Evolutionary conservation across 2,888 invertebrate genomes (phyloP), one percentile per base, ranked within the genome.

Genomic region (Drosophila helvetica): DNA sequence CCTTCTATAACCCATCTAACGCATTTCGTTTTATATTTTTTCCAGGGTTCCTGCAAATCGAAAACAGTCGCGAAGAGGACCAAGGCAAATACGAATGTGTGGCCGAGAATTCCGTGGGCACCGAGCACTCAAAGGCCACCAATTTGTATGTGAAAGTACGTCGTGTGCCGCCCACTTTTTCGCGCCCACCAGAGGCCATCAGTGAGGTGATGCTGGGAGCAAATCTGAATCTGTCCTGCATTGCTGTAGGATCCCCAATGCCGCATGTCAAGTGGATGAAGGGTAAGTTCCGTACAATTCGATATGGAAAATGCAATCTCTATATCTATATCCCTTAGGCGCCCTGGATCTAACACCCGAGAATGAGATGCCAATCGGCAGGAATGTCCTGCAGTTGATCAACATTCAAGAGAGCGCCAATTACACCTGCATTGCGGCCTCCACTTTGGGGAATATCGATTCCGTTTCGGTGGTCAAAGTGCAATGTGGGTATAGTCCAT

Each of bases 241-340:
- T 98, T 61, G 99, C 99, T 10, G 97, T 98, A 33, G 99, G 99
- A 19, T 98, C 99, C 0, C 99, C 99, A 7, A 98, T 99, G 98
- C 99, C 99, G 1, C 96, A 95, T 85, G 98, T 99, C 60, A 98
- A 97, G 92, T 97, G 97, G 97, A 95, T 96, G 80, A 96, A 96
- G 93, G 97, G 94, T 94, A 86, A 52, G 47, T 19, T 0, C 38
- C 6, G n/a, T 1, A n/a, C 6, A 6, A 38, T 38, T 38, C 6
- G 1, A 6, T 6, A 7, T 2, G 2, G 15, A 1, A 38, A 38
- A 19, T 15, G n/a, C n/a, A n/a, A n/a, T n/a, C n/a, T n/a, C n/a
- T 43, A 38, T 22, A 18, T 27, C 0, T 18, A 8, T 38, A 6
- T n/a, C 15, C 38, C 2, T 38, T 78, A 94, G 94, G 95, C 58